Percentiles rank a stretch among this genome's conserved stretches.
Conservation (phyloP, 1,140 invertebrate genomes). For the Hirudo medicinalis region DNA sequence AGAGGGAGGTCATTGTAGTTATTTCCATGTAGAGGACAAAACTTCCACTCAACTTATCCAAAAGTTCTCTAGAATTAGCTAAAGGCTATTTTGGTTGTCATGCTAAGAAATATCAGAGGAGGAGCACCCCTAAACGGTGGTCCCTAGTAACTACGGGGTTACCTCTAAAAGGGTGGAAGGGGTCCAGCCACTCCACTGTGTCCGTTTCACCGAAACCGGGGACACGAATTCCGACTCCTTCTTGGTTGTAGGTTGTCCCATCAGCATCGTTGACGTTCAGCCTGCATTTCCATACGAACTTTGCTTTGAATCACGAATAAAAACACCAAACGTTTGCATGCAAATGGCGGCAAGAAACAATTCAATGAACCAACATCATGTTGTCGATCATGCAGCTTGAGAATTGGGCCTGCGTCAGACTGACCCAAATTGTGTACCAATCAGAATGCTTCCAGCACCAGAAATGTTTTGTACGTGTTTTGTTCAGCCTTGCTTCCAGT, state of each 20-base stretch:
- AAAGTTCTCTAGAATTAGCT: too few relatives aligned
- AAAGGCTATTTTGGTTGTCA: too few relatives aligned
- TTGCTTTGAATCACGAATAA: too few relatives aligned
- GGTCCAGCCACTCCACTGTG: slow-evolving; percentile 79
- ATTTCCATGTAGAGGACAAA: too few relatives aligned
- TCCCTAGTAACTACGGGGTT: too few relatives aligned
- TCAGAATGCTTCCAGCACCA: slow-evolving; percentile 63
- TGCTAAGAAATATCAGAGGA: too few relatives aligned
- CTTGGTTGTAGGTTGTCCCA: slow-evolving; percentile 59
- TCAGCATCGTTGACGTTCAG: slow-evolving; percentile 45
- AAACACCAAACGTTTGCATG: not conserved
- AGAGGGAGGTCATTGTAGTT: too few relatives aligned
- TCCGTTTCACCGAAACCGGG: slow-evolving; percentile 70
- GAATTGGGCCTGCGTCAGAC: slow-evolving; percentile 55
- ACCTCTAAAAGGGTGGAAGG: slow-evolving; percentile 54
- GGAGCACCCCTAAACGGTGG: too few relatives aligned
- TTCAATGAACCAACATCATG: slow-evolving; percentile 47
- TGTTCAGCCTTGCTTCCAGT: slow-evolving; percentile 77
- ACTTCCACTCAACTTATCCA: too few relatives aligned
- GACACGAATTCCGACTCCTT: slow-evolving; percentile 73
- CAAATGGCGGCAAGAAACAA: not conserved
- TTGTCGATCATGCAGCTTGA: slow-evolving; percentile 97
- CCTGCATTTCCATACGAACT: too few relatives aligned
- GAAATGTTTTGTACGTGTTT: slow-evolving; percentile 47
- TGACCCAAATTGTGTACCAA: slow-evolving; percentile 84